Conservation (phyloP, 2,888 invertebrate genomes). For the Orgyia antiqua region DNA sequence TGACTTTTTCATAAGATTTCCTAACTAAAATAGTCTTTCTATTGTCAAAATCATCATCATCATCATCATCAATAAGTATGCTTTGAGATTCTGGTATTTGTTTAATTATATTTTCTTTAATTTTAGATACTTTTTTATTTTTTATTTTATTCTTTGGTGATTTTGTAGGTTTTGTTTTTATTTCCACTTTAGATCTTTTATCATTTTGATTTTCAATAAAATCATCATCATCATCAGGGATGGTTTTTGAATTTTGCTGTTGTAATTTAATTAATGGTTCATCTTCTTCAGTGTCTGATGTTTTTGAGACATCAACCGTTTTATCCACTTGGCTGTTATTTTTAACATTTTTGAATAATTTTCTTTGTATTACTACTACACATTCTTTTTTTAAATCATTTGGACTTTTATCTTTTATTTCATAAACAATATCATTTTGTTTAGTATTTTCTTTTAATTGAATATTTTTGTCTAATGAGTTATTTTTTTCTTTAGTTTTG, state of each 20-base stretch:
- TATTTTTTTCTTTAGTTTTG: slow-evolving; percentile 1
- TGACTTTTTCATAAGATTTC: slow-evolving; percentile 56
- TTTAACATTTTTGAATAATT: slow-evolving; percentile 43
- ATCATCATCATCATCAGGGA: slow-evolving; percentile 33
- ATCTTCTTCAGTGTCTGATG: slow-evolving; percentile 57
- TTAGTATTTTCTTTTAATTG: background rate
- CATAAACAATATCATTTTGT: slow-evolving; percentile 6
- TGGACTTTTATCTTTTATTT: slow-evolving; percentile 40
- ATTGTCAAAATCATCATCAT: slow-evolving; percentile 50
- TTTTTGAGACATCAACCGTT: background rate
- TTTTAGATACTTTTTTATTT: slow-evolving; percentile 20
- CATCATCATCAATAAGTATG: slow-evolving; percentile 50
- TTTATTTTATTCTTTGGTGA: slow-evolving; percentile 30
- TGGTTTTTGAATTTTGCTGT: slow-evolving; percentile 24
- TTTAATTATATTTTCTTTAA: slow-evolving; percentile 12
- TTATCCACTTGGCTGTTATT: slow-evolving; percentile 9
- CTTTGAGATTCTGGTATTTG: slow-evolving; percentile 33
- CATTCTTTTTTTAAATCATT: slow-evolving; percentile 65
- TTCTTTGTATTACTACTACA: slow-evolving; percentile 62
- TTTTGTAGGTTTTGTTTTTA: slow-evolving; percentile 29
- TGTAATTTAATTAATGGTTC: slow-evolving; percentile 45
- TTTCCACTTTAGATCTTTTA: slow-evolving; percentile 13
- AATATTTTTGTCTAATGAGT: background rate
- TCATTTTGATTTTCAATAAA: slow-evolving; percentile 39
- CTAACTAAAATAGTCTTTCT: slow-evolving; percentile 56